These are phyloP conservation scores for Drosophila albomicans DNA, from an alignment of 1,140 invertebrate species.

Conservation along the genomic window DNA sequence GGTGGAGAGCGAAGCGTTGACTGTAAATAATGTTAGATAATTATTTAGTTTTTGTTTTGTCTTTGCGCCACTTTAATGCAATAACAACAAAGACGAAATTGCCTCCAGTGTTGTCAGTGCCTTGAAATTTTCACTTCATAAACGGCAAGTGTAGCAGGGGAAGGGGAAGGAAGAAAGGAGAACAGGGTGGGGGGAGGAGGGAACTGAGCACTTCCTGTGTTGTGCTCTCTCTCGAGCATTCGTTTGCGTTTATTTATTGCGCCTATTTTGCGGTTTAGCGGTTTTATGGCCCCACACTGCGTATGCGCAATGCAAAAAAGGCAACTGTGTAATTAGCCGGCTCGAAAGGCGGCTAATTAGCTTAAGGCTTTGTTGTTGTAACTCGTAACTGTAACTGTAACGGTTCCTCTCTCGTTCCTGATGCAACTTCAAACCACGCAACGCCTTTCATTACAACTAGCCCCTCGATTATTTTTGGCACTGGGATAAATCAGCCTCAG, in stretches of 20 bases:
- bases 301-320: conserved; percentile 43
- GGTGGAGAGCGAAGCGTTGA: conserved; percentile 55
- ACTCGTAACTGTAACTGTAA: conserved; percentile 11
- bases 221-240: conserved; percentile 22
- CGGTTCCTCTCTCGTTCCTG: conserved; percentile 11
- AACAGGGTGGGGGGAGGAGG: conserved; percentile 5
- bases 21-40: conserved; percentile 82
- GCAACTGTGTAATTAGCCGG: conserved; percentile 68
- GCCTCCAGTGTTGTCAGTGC: conserved; percentile 45
- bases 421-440: conserved; percentile 33
- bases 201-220: conserved; percentile 34
- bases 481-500: conserved; percentile 61
- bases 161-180: background rate
- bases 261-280: conserved; percentile 81
- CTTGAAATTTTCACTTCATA: conserved; percentile 59
- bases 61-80: conserved; percentile 56
- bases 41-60: conserved; percentile 72
- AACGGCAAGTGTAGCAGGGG: conserved; percentile 30
- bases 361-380: conserved; percentile 50
- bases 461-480: conserved; percentile 4
- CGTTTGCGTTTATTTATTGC: conserved; percentile 72
- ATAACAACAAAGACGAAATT: conserved; percentile 32
- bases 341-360: conserved; percentile 71
- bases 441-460: conserved; percentile 49
- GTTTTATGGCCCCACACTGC: conserved; percentile 74